Conservation (phyloP, 2,113 vertebrate genomes). For the Setophaga kirtlandii region DNA sequence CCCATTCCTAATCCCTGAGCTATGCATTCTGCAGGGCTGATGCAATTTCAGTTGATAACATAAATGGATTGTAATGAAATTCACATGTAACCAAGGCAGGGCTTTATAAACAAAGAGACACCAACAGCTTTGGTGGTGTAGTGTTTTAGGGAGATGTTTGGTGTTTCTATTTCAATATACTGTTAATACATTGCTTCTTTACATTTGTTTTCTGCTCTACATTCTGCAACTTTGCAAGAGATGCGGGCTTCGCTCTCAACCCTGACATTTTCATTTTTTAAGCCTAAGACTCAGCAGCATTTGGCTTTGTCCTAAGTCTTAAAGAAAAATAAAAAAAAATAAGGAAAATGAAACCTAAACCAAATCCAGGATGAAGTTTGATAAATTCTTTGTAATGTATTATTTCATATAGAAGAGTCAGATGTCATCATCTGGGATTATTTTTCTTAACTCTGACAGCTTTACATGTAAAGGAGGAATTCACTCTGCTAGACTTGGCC, state of each 20-base stretch:
- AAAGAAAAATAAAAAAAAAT: not conserved
- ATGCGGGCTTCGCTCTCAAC: not conserved
- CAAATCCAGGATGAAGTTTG: not conserved
- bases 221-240: not conserved
- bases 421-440: constrained; percentile 29
- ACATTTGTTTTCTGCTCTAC: not conserved
- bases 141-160: not conserved
- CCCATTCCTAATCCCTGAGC: not conserved
- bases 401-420: constrained; percentile 24
- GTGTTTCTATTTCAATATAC: not conserved
- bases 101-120: not conserved
- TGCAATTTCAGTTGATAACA: not conserved
- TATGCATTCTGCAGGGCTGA: not conserved
- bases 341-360: not conserved
- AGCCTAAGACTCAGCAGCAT: not conserved
- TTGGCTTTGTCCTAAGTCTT: constrained; percentile 15
- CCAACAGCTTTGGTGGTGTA: not conserved
- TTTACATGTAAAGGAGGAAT: constrained; percentile 28
- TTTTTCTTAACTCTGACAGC: constrained; percentile 20
- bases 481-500: not conserved
- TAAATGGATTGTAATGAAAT: not conserved
- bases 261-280: constrained; percentile 19
- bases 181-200: not conserved
- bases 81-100: not conserved
- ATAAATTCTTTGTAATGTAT: constrained; percentile 35